Base-by-base conservation (phyloP, 2,797 vertebrate genomes). In the Neosilurus hyrtlii region DNA sequence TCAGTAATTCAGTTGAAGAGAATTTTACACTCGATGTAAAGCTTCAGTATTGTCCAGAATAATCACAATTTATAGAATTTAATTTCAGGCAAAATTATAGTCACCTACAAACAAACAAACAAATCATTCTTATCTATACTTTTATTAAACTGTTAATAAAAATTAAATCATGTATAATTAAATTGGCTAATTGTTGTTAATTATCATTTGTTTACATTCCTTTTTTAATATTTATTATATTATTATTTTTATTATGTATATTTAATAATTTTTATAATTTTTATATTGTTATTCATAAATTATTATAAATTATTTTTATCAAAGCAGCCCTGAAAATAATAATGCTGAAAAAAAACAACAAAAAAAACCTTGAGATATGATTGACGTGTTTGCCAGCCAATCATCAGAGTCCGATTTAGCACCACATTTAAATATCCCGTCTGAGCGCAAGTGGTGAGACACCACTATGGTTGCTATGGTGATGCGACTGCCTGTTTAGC, bases 301-400 rank as follows among this genome's bases (percentile, higher is more conserved):
- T 0, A 5, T 43, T 43, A 43, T 65, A 20, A 14, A 16, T 16
- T 20, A 59, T 68, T 35, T 35, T 10, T 43, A 68, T 20, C 0
- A 37, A 37, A 37, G 35, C 18, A 43, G 26, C 26, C 65, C 63
- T 4, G 24, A 6, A 24, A 37, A 68, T 43, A 37, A 14, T 15
- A 26, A 22, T 16, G 54, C 15, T 20, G 9, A 22, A 74, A 24
- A 54, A n/a, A n/a, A 62, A 49, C 12, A 16, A 4, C n/a, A 62
- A 78, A 63, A 30, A 51, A 61, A 49, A 1, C 15, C 2, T 18
- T 37, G 20, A 37, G 6, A 9, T 16, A 14, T 74, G 65, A 83
- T 71, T n/a, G 82, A 83, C 56, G 66, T 30, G 18, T 0, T 10
- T 30, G 66, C 0, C 18, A 83, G 37, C 82, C 82, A 83, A 83